Base-by-base conservation (phyloP, 2,113 vertebrate genomes). In the Piprites chloris region DNA sequence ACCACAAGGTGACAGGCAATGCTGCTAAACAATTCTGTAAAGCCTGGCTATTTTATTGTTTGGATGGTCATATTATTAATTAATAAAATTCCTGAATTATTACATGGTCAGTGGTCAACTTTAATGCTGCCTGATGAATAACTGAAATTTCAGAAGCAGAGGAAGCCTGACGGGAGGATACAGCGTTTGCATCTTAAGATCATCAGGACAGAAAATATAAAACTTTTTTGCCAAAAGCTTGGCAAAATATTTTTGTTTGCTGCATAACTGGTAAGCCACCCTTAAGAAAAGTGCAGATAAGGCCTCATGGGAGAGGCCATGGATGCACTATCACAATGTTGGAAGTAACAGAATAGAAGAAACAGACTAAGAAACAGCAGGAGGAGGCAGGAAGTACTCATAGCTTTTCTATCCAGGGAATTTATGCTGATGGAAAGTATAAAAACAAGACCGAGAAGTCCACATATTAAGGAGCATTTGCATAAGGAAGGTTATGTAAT, bases 1-100 rank as follows among this genome's bases (percentile, higher is more conserved):
- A 26, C 84, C 96, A 90, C 95, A 81, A 88, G 87, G 85, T 93
- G 97, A 95, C 95, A 90, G 94, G 69, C 95, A 61, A 41, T 42
- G 72, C 63, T 89, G 47, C 75, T 66, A 12, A 87, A 87, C 47
- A 59, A 14, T 37, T 86, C 62, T 3, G 13, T 39, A 61, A 74
- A 58, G 39, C 42, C 47, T 37, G 10, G 3, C 39, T 50, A 78
- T 8, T 44, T 42, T 50, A 66, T 20, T 65, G n/a, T 66, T 77
- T 39, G 67, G 55, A 8, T 61, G 20, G 26, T 26, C 37, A 37
- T 4, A 59, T 3, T 59, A 24, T 59, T 35, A 59, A 37, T 59
- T 37, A 67, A 50, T 12, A 52, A 37, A 69, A 68, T 58, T 52
- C 65, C 58, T 30, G 22, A 63, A 47, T 58, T 35, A 73, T 67